Evolutionary conservation across 2,113 vertebrate species (phyloP), one percentile per base, ranked within the genome.

Genomic region (Hydrolagus affinis): DNA sequence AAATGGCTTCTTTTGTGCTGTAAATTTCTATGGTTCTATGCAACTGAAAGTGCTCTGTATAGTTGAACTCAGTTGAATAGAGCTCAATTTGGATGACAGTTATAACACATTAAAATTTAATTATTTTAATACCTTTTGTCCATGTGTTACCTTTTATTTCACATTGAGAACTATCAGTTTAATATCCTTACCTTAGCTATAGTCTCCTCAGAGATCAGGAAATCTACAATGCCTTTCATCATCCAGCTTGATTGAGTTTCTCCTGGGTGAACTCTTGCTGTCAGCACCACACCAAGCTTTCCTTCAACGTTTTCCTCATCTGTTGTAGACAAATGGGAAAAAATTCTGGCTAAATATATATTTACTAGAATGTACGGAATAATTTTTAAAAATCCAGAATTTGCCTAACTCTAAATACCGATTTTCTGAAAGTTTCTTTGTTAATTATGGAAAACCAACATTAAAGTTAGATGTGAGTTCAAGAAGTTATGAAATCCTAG

Each of bases 201-300:
- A 14, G 68, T 69, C 21, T 85, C 85, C 44, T 85, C 85, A 44
- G 85, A 85, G 21, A 69, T 72, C 69, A 85, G 69, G 28, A 85
- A 85, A 62, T 85, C 85, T 17, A 85, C 23, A 44, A 62, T 69
- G 60, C 85, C 85, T 30, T 85, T 85, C 85, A 85, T 85, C 56
- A 85, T 71, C 85, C 85, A 85, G 71, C 85, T 85, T 30, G 85
- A n/a, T 32, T 69, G 85, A 69, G 69, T 85, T 10, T 85, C 85
- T 57, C 85, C 85, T 11, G 85, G 85, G 44, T 85, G 85, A 8
- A 85, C 85, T 21, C 85, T 73, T 69, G 85, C 69, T 19, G 85
- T 85, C 44, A 85, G 44, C 69, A 85, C 85, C 68, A 85, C 85
- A 15, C 85, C 85, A n/a, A 85, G 85, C 15, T 85, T 85, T 11